Evolutionary conservation across 2,888 invertebrate genomes (phyloP), one percentile per base, ranked within the genome.

Genomic region (Dinocampus coccinellae): DNA sequence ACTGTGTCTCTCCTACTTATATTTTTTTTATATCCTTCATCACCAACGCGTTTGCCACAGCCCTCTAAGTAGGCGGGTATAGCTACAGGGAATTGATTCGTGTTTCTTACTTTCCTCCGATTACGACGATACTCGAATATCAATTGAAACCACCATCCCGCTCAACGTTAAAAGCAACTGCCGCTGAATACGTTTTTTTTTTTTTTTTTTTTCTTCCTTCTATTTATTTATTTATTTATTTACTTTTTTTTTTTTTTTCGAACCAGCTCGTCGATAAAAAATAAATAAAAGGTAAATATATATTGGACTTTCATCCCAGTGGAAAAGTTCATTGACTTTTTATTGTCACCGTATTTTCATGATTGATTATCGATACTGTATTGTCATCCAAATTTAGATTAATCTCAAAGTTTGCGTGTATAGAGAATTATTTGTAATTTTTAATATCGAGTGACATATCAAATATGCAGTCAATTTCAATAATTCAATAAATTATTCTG

Each of bases 101-200:
- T 77, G 79, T 79, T 77, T 75, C 76, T 76, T 77, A 79, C 76
- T 78, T 80, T 76, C 72, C 77, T 36, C 69, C 77, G 79, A 80
- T 80, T 80, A 80, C 77, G 76, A 80, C 74, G 34, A 52, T 53
- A 70, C 74, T 75, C 77, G 79, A 77, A 79, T 80, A 80, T 80
- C 78, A 80, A 80, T 79, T 73, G 79, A 47, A 47, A 73, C 73
- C 29, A 24, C 52, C 26, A 47, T 63, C 47, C n/a, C 34, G 29
- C 47, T 42, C 16, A 29, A 16, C 47, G 47, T 24, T 52, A 39
- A 20, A 62, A 42, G 33, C 62, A 52, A 67, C 26, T 33, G 29
- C 13, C 55, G 3, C 4, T 26, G 22, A 11, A 26, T 33, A 16
- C 52, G n/a, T n/a, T n/a, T n/a, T n/a, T n/a, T n/a, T n/a, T n/a